Conservation (phyloP, 2,888 invertebrate species). For the Dexiosoma caninum region DNA sequence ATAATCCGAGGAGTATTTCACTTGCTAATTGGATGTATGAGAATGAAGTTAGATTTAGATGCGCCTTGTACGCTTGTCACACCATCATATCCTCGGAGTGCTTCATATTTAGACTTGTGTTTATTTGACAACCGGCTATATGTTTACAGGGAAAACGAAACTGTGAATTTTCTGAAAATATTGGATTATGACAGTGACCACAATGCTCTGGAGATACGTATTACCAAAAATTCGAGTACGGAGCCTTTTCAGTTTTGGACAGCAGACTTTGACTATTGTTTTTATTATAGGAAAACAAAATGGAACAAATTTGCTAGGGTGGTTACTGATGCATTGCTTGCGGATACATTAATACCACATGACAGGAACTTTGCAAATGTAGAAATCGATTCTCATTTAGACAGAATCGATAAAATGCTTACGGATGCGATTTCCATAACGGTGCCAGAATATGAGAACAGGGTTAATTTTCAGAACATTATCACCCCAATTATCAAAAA, state of each 20-base stretch:
- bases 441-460: neutral
- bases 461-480: neutral
- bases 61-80: neutral
- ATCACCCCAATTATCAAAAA: neutral
- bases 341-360: neutral
- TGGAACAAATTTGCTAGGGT: neutral
- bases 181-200: constrained; percentile 9
- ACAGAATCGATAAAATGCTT: neutral
- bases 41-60: neutral
- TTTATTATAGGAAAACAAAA: neutral
- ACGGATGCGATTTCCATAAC: neutral
- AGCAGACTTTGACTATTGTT: neutral
- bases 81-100: neutral
- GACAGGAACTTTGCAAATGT: neutral
- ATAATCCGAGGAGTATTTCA: neutral
- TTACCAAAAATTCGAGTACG: neutral
- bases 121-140: neutral
- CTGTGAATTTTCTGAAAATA: neutral
- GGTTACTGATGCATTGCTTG: neutral
- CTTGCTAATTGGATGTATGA: neutral
- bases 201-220: neutral
- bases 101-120: constrained; percentile 8
- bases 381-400: neutral
- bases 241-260: neutral
- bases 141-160: neutral